phyloP scores from a whole-genome alignment of 2,888 invertebrate genomes.

The Athalia circularis region DNA sequence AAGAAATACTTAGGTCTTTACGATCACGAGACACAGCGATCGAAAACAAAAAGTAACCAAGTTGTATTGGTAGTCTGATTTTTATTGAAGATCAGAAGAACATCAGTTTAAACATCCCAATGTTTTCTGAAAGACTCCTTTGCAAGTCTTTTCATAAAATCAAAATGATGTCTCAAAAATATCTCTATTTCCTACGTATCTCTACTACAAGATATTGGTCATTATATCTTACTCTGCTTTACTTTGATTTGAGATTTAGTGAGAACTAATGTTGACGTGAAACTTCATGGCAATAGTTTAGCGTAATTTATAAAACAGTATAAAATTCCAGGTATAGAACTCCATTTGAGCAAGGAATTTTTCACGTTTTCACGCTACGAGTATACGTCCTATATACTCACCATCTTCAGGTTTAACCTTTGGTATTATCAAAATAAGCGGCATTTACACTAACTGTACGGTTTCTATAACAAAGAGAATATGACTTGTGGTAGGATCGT shows the following conservation, averaged over 20 bases:
- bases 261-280: constrained; percentile 16
- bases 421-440: constrained; percentile 73
- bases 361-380: constrained; percentile 50
- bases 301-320: constrained; percentile 32
- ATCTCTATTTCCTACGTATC: not conserved
- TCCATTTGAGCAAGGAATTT: constrained; percentile 33
- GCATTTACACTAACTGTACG: constrained; percentile 73
- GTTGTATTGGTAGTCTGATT: no score
- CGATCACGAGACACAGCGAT: no score
- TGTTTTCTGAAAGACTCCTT: not conserved
- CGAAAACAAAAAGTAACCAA: no score
- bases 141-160: not conserved
- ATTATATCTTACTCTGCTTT: constrained; percentile 39
- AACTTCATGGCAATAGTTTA: constrained; percentile 12
- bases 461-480: constrained; percentile 74
- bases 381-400: constrained; percentile 69
- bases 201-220: not conserved
- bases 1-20: not conserved
- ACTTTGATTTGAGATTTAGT: not conserved
- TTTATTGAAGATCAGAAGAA: no score
- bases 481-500: constrained; percentile 67
- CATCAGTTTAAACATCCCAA: no score
- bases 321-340: constrained; percentile 35
- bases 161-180: not conserved
- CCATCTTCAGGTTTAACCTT: constrained; percentile 71